Evolutionary conservation across 2,797 vertebrate genomes (phyloP).

Genomic region (Esox lucius): DNA sequence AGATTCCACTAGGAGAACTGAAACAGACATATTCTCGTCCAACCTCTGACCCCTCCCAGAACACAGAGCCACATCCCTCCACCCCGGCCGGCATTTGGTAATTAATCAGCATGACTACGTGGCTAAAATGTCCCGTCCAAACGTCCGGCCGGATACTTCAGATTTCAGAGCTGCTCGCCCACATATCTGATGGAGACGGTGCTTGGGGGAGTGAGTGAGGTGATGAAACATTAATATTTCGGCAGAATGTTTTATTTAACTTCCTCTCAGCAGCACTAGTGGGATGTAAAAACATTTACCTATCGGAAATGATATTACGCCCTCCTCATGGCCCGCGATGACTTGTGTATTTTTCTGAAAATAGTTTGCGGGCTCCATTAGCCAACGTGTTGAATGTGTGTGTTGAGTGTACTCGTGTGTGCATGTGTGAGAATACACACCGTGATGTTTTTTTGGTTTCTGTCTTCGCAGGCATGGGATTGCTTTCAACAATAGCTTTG

Average conservation of each 20-base stretch:
- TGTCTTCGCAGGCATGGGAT: neutral
- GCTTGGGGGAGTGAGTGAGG: constrained; percentile 11
- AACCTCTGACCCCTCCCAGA: neutral
- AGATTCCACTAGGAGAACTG: neutral
- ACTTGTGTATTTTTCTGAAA: constrained; percentile 40
- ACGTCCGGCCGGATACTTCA: constrained; percentile 26
- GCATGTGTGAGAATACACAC: neutral
- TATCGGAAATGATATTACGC: constrained; percentile 47
- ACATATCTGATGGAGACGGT: constrained; percentile 17
- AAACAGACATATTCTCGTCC: neutral
- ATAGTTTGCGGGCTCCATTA: constrained; percentile 6
- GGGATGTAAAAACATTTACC: constrained; percentile 45
- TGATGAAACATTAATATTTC: constrained; percentile 51
- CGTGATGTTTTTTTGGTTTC: neutral
- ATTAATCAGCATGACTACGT: constrained; percentile 38
- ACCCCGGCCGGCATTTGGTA: constrained; percentile 17
- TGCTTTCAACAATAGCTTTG: neutral
- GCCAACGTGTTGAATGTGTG: constrained; percentile 12
- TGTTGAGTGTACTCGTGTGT: neutral
- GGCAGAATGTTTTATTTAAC: constrained; percentile 52
- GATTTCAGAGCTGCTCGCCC: constrained; percentile 26
- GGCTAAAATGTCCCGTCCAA: constrained; percentile 16
- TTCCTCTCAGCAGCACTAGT: constrained; percentile 36
- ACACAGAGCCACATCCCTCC: constrained; percentile 8
- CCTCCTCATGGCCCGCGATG: constrained; percentile 26